A percentile compares a stretch with the other conserved stretches of the same genome.
Conservation (phyloP, 2,113 vertebrate species). For the Podiceps cristatus region DNA sequence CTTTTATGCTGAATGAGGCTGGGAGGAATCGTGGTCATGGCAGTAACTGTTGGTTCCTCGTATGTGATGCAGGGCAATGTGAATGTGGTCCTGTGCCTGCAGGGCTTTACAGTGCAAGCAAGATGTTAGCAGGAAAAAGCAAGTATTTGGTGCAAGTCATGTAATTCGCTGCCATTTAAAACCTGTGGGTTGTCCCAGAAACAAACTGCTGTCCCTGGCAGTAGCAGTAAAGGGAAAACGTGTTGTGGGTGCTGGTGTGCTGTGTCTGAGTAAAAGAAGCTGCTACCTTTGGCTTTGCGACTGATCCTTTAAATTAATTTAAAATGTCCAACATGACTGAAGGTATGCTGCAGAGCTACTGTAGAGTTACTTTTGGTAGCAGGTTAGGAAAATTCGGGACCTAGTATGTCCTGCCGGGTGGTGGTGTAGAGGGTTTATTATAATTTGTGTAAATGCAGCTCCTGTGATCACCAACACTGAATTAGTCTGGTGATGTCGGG, state of each 20-base stretch:
- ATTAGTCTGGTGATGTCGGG: background rate
- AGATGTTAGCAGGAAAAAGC: background rate
- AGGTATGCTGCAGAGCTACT: background rate
- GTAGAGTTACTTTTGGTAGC: background rate
- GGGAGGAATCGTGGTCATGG: background rate
- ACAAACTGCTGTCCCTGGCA: background rate
- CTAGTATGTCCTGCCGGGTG: fast-evolving
- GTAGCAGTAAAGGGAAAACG: background rate
- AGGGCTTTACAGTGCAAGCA: background rate
- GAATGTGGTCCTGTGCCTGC: background rate
- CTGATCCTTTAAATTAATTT: fast-evolving
- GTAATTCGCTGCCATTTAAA: background rate
- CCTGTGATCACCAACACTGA: background rate
- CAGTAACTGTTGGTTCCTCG: background rate
- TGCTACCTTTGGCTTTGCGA: background rate
- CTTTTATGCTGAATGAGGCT: background rate
- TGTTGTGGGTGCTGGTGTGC: fast-evolving
- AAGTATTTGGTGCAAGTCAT: background rate
- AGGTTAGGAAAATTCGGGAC: background rate
- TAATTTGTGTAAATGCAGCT: background rate
- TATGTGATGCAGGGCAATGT: too few relatives aligned
- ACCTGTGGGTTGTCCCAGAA: background rate
- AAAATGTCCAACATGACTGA: fast-evolving
- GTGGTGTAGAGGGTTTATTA: background rate
- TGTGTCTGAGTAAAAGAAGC: background rate